Evolutionary conservation across 2,113 vertebrate genomes (phyloP).

Genomic region (Loxodonta africana): DNA sequence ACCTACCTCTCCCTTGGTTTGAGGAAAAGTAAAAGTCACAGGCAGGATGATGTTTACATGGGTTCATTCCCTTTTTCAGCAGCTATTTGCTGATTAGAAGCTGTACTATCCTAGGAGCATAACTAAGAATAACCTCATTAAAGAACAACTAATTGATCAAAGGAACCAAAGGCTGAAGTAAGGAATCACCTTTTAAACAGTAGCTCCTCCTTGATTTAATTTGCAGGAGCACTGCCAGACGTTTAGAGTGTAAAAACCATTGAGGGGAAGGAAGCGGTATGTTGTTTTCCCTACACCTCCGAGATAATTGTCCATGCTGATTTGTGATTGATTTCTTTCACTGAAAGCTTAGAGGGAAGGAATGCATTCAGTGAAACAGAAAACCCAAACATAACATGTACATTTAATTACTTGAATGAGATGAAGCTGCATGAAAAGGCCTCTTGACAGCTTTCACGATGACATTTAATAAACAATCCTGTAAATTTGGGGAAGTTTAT

Average conservation of each 20-base stretch:
- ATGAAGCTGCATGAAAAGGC: not conserved
- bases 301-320: conserved; percentile 43
- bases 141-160: not conserved
- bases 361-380: conserved; percentile 33
- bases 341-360: not conserved
- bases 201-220: not conserved
- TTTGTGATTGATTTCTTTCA: conserved; percentile 50
- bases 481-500: not conserved
- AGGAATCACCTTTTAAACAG: conserved; percentile 57
- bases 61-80: not conserved
- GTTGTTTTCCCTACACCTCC: conserved; percentile 19
- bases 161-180: not conserved
- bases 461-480: conserved; percentile 28
- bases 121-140: not conserved
- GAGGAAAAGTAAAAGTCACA: not conserved
- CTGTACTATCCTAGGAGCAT: not conserved
- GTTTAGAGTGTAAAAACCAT: not conserved
- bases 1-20: not conserved
- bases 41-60: not conserved
- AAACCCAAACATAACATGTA: not conserved
- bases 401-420: conserved; percentile 39
- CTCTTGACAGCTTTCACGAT: not conserved
- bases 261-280: not conserved
- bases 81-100: not conserved
- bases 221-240: not conserved